Base-by-base conservation (phyloP, 2,113 vertebrate species). In the Tragelaphus imberbis region DNA sequence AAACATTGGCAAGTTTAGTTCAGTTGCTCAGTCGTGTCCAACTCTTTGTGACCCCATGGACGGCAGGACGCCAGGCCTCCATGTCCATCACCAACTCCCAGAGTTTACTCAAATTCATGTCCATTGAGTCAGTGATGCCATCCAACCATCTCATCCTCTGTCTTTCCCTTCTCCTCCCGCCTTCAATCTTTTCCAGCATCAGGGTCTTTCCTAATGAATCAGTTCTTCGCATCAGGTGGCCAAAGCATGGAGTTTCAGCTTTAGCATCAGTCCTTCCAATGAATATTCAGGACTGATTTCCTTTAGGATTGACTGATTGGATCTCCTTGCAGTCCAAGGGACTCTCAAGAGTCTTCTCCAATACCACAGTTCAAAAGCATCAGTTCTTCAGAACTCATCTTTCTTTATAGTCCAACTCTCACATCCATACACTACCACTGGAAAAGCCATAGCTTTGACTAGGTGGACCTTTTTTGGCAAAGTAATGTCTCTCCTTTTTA, bases 21-120 rank as follows among this genome's bases (percentile, higher is more conserved):
- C 68, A 71, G 4, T 71, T 0, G 1, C n/a, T 71, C 9, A 71
- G 68, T 71, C 0, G 0, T 71, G 19, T 40, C 68, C 21, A 9
- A 36, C 65, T 40, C n/a, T 65, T 65, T 71, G n/a, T 12, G n/a
- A 71, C 68, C 10, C n/a, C 68, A 71, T 71, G 68, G 17, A 23
- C 19, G 36, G n/a, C 5, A 40, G 9, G n/a, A 23, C 3, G 11
- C 68, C 68, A 36, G 68, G 68, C n/a, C 19, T 71, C 68, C n/a
- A n/a, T 36, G n/a, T 71, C n/a, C n/a, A 36, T 71, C n/a, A 71
- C 68, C 68, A 71, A 36, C 68, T 71, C 68, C 68, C 19, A 3
- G 17, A 36, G n/a, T 36, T 71, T 71, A 71, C 65, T 71, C n/a
- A 71, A 3, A 71, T 4, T 71, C 65, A 36, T 71, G 65, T 71